Base-by-base conservation (phyloP, 2,113 vertebrate genomes). In the Benitochromis conjunctus region DNA sequence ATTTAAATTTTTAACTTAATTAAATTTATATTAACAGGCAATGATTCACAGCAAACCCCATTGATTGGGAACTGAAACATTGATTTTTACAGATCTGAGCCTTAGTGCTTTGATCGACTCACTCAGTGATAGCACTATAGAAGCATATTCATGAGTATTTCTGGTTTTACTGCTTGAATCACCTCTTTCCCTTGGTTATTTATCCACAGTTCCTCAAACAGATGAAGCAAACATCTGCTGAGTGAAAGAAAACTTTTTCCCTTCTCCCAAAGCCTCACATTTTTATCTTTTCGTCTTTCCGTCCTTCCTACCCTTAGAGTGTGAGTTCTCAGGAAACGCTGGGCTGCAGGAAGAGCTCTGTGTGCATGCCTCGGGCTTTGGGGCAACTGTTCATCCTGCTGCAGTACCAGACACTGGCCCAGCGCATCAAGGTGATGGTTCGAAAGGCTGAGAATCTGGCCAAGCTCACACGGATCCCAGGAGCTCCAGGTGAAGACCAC, bases 361-460 rank as follows among this genome's bases (percentile, higher is more conserved):
- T 91, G 3, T 89, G 80, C 1, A 60, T 58, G 3, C 83, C 90
- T 2, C 87, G 87, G 9, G 31, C 88, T 62, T 79, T 94, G n/a
- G 96, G 97, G 4, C 96, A 97, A 76, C 94, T 97, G 41, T 95
- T 97, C 57, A 90, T 98, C 83, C 94, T 97, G 81, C 96, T 98
- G 64, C 97, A 97, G 94, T 96, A 96, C 85, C 97, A 97, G 93
- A 90, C 92, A 0, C 46, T 81, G 9, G 96, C 97, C 53, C 93
- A 95, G 51, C 94, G 96, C 26, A 95, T 97, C 89, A 97, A 97
- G 91, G 96, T 97, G 88, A 96, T 97, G 96, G 94, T 98, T 9
- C 88, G 94, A 46, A 97, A 97, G 89, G 97, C 96, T 1, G 95
- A 96, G 88, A 95, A 93, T 21, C 92, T 97, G 89, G 83, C 89